Evolutionary conservation across 2,888 invertebrate species (phyloP).

Genomic region (Thera britannica): DNA sequence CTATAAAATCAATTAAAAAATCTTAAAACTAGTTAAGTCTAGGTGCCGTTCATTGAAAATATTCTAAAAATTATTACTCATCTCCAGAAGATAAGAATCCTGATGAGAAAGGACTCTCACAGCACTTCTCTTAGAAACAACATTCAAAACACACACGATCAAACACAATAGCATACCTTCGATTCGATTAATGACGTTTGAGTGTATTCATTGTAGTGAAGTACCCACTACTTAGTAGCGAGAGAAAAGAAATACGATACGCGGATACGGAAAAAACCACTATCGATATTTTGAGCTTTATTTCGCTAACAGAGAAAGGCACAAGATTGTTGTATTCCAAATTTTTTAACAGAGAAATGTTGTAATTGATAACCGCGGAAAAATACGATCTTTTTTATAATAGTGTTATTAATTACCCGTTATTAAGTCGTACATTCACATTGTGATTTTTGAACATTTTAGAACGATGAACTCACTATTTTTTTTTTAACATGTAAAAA

Average conservation of each 20-base stretch:
- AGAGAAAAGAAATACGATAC: neutral
- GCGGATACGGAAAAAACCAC: conserved; percentile 10
- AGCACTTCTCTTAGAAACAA: conserved; percentile 49
- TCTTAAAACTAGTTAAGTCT: no score
- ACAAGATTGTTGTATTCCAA: no score
- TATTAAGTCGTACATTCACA: no score
- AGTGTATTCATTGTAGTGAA: conserved; percentile 53
- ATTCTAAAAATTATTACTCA: conserved; percentile 37
- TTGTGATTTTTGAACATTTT: no score
- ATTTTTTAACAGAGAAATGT: no score
- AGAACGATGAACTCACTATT: no score
- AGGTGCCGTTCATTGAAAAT: neutral
- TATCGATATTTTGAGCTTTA: neutral
- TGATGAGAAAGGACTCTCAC: conserved; percentile 27
- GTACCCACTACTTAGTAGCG: neutral
- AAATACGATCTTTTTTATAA: no score
- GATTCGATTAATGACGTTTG: conserved; percentile 78
- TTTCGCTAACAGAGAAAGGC: neutral
- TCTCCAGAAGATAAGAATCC: conserved; percentile 20
- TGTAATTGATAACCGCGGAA: no score
- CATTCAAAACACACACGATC: conserved; percentile 72
- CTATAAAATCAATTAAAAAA: no score
- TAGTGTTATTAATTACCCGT: no score
- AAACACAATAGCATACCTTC: conserved; percentile 78
- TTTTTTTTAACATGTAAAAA: no score